Evolutionary conservation across 2,113 vertebrate genomes (phyloP).

Genomic region (Chroicocephalus ridibundus): DNA sequence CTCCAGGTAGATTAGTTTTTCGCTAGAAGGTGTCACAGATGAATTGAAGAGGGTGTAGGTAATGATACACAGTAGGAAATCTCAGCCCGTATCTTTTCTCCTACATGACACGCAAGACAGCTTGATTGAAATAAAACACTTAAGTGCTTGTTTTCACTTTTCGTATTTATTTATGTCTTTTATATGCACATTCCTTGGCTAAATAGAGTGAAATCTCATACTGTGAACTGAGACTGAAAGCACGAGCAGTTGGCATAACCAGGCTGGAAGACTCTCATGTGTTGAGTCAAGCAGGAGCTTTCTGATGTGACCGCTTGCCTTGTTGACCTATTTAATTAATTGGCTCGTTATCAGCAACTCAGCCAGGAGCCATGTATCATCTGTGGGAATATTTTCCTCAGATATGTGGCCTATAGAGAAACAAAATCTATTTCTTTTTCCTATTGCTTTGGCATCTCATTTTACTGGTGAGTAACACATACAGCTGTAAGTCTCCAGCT

Average conservation of each 20-base stretch:
- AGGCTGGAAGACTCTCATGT: not conserved
- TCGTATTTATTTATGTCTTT: not conserved
- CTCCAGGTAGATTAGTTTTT: not conserved
- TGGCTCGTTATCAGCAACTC: not conserved
- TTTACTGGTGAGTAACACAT: not conserved
- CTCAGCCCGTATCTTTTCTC: not conserved
- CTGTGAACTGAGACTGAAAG: not conserved
- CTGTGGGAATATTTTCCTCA: not conserved
- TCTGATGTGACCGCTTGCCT: not conserved
- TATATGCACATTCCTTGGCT: not conserved
- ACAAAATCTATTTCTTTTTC: not conserved
- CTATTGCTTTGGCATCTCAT: not conserved
- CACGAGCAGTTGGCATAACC: not conserved
- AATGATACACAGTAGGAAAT: not conserved
- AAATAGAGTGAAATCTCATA: not conserved
- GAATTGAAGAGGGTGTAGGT: not conserved
- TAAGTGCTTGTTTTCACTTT: not conserved
- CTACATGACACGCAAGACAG: not conserved
- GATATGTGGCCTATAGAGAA: not conserved
- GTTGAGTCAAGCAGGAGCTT: not conserved
- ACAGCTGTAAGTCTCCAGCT: not conserved
- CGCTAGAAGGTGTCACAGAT: not conserved
- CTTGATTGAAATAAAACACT: not conserved
- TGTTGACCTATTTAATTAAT: not conserved
- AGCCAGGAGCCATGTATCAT: not conserved